Evolutionary conservation across 2,888 invertebrate genomes (phyloP), one percentile per base, ranked within the genome.

Genomic region (Oscheius sp.): DNA sequence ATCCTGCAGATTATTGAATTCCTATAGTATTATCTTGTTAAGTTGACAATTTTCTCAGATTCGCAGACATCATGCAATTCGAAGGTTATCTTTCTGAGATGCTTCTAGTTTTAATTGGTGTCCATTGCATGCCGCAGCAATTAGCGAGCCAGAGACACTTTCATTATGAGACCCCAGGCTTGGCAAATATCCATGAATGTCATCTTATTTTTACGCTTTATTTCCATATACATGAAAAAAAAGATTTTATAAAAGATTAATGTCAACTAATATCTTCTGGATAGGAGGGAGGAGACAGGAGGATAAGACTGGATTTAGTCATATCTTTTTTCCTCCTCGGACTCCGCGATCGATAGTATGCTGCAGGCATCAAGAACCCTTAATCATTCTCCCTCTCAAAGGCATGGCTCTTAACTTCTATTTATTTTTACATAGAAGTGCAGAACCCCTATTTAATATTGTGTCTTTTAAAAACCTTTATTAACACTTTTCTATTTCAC

Each of bases 331-430:
- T 33, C 36, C 62, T 36, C 62, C 47, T 49, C 62, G 45, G 44
- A 22, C 47, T 47, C 47, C 32, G 32, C 49, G 62, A 62, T 62
- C 62, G 47, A 62, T 62, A 62, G 62, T 45, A 45, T 47, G 62
- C 62, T 62, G 62, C 62, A 44, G 49, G 62, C 62, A 62, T 62
- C 62, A 62, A 62, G 62, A 47, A 62, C 62, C 33, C 62, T 62
- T 62, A 62, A 62, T 62, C 49, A 47, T 49, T 49, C 62, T 62
- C 30, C 33, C 33, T 33, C 49, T 20, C 44, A 57, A 41, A 14
- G 38, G 41, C 57, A 20, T 57, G 24, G 54, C 14, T 22, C 12
- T 54, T 54, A 54, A 54, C 54, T 54, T 54, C 36, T 54, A 54
- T 33, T 32, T 12, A 17, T 17, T 9, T 50, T 12, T 50, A 12